Percentiles rank a stretch among this genome's conserved stretches.
phyloP scores from a whole-genome alignment of 2,888 invertebrate species.

The Lapara coniferarum region DNA sequence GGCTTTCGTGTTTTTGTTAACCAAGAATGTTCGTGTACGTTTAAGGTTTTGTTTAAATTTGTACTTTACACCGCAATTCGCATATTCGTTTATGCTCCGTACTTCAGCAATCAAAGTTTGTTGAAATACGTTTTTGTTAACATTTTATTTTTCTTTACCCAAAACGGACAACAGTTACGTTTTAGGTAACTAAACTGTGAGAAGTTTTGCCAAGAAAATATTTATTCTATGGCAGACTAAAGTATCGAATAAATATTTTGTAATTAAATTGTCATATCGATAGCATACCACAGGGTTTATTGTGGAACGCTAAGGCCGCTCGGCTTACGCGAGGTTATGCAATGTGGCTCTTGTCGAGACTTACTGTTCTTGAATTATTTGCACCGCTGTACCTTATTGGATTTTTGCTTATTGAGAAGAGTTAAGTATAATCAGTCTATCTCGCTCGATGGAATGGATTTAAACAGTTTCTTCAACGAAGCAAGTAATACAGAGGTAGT shows the following conservation, averaged over 20 bases:
- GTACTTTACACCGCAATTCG: conserved; percentile 16
- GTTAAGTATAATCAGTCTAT: neutral
- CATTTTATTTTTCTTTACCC: too few species aligned
- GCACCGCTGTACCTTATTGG: neutral
- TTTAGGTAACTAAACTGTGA: too few species aligned
- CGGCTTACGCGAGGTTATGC: conserved; percentile 2
- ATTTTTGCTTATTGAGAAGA: neutral
- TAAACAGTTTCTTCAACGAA: too few species aligned
- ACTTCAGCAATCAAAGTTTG: neutral
- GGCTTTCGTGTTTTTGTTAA: conserved; percentile 1
- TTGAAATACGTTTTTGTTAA: neutral
- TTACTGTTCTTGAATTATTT: conserved; percentile 9
- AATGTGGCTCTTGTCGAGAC: conserved; percentile 10
- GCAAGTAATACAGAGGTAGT: too few species aligned
- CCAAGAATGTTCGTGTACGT: neutral
- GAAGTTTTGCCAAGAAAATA: neutral
- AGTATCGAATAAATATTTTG: neutral
- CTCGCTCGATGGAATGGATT: too few species aligned
- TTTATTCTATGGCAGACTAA: neutral
- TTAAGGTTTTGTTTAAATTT: conserved; percentile 12
- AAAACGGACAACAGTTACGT: too few species aligned
- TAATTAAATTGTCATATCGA: conserved; percentile 11
- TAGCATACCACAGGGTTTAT: neutral
- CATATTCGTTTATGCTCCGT: neutral
- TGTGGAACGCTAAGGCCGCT: neutral